phyloP scores from a whole-genome alignment of 2,797 vertebrate genomes.

The Argya squamiceps region DNA sequence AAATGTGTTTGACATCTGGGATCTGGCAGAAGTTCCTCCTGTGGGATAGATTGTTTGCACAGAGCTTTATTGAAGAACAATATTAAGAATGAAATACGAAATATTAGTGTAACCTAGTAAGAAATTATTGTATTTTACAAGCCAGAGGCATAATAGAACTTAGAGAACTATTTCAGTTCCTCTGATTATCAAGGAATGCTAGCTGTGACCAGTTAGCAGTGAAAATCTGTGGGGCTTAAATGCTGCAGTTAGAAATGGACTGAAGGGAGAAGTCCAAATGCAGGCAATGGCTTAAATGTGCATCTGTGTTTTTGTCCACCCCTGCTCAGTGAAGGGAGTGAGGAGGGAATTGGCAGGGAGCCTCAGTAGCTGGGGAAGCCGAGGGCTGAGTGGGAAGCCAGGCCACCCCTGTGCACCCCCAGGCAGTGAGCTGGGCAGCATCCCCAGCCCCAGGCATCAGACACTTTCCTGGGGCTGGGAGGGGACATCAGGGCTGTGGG shows the following conservation, averaged over 20 bases:
- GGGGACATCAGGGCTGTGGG: not conserved
- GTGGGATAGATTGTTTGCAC: constrained; percentile 70
- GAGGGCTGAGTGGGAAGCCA: not conserved
- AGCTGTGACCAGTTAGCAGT: not conserved
- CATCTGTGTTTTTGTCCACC: rapidly evolving
- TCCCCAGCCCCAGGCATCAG: not conserved
- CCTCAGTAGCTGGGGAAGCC: rapidly evolving
- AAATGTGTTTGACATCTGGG: constrained; percentile 76
- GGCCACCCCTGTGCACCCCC: not conserved
- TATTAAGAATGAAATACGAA: constrained; percentile 69
- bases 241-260: not conserved
- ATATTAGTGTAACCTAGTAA: constrained; percentile 73
- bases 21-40: constrained; percentile 68
- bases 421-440: not conserved
- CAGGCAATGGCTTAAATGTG: not conserved
- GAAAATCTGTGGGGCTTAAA: not conserved
- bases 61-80: constrained; percentile 73
- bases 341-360: not conserved
- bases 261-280: not conserved
- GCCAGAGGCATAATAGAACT: constrained; percentile 51
- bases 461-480: rapidly evolving
- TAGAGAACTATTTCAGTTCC: constrained; percentile 26
- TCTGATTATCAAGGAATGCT: not conserved
- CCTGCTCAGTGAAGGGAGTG: not conserved
- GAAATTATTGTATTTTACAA: constrained; percentile 47